phyloP scores from a whole-genome alignment of 2,888 invertebrate genomes.

The Agrotis clavis region DNA sequence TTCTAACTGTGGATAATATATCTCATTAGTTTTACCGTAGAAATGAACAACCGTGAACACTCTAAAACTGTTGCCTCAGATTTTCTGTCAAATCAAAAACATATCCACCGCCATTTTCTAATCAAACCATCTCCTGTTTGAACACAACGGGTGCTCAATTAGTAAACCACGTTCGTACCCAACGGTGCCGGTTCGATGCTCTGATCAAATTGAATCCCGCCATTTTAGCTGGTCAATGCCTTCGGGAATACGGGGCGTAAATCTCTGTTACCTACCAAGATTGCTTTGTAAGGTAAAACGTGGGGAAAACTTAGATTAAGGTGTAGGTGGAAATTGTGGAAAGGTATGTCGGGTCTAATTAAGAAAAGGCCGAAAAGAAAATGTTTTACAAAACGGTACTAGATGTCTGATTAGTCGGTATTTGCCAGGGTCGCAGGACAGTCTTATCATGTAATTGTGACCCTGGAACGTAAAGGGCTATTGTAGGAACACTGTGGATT shows the following conservation, averaged over 20 bases:
- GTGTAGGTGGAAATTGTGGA: conserved; percentile 22
- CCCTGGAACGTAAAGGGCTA: too few species aligned
- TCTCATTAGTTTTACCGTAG: too few species aligned
- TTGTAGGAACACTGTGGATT: too few species aligned
- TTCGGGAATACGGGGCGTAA: conserved; percentile 52
- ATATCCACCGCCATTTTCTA: conserved; percentile 23
- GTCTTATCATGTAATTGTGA: too few species aligned
- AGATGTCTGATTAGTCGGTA: too few species aligned
- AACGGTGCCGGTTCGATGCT: conserved; percentile 65
- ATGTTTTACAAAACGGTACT: background rate
- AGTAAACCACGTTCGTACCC: conserved; percentile 56
- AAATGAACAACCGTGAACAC: too few species aligned
- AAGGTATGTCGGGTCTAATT: conserved; percentile 29
- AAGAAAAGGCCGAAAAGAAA: conserved; percentile 21
- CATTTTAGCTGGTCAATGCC: conserved; percentile 63
- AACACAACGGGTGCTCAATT: conserved; percentile 63
- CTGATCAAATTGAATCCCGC: conserved; percentile 65
- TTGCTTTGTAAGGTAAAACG: conserved; percentile 47
- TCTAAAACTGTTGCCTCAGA: too few species aligned
- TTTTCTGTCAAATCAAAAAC: conserved; percentile 25
- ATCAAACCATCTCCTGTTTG: conserved; percentile 48
- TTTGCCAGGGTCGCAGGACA: too few species aligned
- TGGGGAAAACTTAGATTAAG: conserved; percentile 36
- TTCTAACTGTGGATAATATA: too few species aligned
- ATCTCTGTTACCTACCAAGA: conserved; percentile 44